Percentiles rank a stretch among this genome's conserved stretches.
phyloP scores from a whole-genome alignment of 2,113 vertebrate genomes.

The Campylorhamphus procurvoides region DNA sequence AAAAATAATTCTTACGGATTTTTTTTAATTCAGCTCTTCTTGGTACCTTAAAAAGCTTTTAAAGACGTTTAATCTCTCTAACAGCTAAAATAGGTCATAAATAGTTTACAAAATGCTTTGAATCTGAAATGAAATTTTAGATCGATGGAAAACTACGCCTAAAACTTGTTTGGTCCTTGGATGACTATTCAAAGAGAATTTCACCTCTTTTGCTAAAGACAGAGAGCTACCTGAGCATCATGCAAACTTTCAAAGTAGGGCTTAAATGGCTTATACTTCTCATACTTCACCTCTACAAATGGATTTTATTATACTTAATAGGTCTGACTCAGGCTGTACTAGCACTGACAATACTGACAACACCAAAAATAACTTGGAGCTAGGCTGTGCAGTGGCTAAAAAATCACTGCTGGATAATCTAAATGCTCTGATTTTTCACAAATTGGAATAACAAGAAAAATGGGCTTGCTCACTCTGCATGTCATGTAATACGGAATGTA shows the following conservation, averaged over 20 bases:
- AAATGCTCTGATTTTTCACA: background rate
- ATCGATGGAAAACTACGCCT: background rate
- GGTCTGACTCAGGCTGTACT: background rate
- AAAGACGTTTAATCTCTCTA: background rate
- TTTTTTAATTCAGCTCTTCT: background rate
- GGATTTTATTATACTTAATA: background rate
- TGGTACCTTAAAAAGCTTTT: background rate
- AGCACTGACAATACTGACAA: background rate
- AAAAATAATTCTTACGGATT: background rate
- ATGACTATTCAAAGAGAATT: background rate
- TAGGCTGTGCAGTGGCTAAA: background rate
- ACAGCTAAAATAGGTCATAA: background rate
- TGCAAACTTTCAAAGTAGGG: background rate
- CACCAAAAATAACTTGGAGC: background rate
- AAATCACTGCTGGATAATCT: background rate
- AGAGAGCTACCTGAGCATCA: background rate
- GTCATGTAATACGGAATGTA: background rate
- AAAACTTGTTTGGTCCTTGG: background rate
- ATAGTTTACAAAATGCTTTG: background rate
- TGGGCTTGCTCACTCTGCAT: background rate
- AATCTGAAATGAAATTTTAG: background rate
- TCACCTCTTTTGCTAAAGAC: background rate
- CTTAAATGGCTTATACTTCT: background rate
- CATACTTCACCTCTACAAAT: background rate
- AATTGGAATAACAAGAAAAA: background rate